Conservation (phyloP, 2,113 vertebrate genomes). For the Thermophis baileyi region DNA sequence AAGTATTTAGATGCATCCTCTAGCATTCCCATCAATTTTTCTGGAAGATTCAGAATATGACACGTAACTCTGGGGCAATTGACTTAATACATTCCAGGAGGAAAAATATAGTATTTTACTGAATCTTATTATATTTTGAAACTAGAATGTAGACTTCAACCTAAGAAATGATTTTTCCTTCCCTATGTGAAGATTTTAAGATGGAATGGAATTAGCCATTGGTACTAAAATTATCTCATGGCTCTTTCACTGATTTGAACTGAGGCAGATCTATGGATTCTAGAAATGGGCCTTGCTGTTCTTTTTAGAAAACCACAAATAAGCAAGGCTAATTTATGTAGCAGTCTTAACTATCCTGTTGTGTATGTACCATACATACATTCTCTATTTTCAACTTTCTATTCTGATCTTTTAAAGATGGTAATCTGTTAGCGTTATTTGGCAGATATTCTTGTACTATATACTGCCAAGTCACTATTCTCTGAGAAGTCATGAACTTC, state of each 20-base stretch:
- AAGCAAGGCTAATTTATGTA: neutral
- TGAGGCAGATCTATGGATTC: neutral
- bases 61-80: neutral
- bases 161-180: neutral
- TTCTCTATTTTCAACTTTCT: neutral
- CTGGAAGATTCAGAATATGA: neutral
- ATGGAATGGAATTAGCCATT: neutral
- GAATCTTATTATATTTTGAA: neutral
- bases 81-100: neutral
- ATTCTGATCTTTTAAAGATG: neutral
- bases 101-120: neutral
- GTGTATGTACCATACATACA: neutral
- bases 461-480: neutral
- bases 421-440: neutral
- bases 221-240: neutral
- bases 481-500: constrained; percentile 21
- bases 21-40: neutral
- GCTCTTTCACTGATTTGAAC: neutral
- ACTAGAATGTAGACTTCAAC: neutral
- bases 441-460: neutral
- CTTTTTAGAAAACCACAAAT: neutral
- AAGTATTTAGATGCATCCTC: neutral
- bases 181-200: neutral
- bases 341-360: neutral
- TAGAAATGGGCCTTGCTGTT: neutral